A percentile compares a stretch with the other conserved stretches of the same genome.
Conservation (phyloP, 2,888 invertebrate genomes). For the Cataglyphis rosenhaueri region DNA sequence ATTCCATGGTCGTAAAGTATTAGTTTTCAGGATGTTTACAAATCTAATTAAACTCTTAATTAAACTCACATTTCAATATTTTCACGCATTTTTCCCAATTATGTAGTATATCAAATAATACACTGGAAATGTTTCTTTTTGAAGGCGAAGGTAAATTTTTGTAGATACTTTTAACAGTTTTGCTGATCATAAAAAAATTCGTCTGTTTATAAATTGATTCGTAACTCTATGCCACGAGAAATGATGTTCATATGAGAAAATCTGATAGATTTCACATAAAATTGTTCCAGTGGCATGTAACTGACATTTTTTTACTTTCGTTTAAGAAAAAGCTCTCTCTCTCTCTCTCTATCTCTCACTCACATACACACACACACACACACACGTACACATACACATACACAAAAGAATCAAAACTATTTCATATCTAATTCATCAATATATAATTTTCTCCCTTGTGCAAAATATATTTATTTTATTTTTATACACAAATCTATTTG, state of each 20-base stretch:
- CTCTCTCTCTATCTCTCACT: no score
- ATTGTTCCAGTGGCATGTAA: neutral
- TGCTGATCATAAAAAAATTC: neutral
- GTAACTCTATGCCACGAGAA: neutral
- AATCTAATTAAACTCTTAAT: neutral
- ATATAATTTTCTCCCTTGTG: neutral
- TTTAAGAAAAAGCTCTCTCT: neutral
- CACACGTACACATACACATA: neutral
- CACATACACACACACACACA: no score
- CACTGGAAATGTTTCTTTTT: neutral
- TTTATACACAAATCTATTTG: neutral
- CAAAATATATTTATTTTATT: slow-evolving; percentile 3
- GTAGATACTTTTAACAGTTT: neutral
- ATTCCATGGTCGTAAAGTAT: slow-evolving; percentile 55
- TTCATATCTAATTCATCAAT: neutral
- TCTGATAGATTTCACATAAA: neutral
- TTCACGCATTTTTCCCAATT: slow-evolving; percentile 65
- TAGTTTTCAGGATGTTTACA: slow-evolving; percentile 70
- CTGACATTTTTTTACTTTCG: slow-evolving; percentile 1
- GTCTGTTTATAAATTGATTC: neutral
- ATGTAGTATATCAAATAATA: neutral
- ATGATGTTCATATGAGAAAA: neutral
- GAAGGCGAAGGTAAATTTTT: neutral
- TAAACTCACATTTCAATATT: slow-evolving; percentile 65
- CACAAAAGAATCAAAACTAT: neutral